A percentile compares a stretch with the other conserved stretches of the same genome.
phyloP scores from a whole-genome alignment of 2,113 vertebrate genomes.

The Melozone crissalis region DNA sequence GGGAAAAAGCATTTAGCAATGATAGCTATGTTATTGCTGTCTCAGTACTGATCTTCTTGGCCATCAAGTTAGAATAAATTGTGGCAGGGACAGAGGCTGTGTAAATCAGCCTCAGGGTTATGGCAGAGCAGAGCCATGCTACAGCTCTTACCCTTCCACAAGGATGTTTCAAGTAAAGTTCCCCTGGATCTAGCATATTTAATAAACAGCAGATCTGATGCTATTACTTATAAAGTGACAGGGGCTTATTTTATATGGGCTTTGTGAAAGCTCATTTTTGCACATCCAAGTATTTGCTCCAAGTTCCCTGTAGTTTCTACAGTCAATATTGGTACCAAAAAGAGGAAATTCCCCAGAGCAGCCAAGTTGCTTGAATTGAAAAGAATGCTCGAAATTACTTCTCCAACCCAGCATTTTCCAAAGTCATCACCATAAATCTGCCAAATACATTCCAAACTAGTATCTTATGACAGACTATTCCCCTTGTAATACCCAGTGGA shows the following conservation, averaged over 20 bases:
- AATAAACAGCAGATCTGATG: background rate
- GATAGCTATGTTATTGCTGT: background rate
- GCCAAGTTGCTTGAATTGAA: background rate
- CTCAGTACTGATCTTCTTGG: background rate
- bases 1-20: background rate
- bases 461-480: background rate
- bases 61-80: background rate
- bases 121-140: background rate
- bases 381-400: background rate
- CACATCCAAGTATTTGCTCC: background rate
- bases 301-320: background rate
- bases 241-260: background rate
- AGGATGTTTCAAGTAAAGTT: background rate
- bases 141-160: background rate
- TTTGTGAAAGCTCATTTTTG: background rate
- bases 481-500: background rate
- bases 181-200: background rate
- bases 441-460: background rate
- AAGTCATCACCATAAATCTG: background rate
- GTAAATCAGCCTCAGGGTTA: background rate
- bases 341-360: background rate
- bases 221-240: background rate
- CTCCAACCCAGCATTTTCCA: conserved; percentile 24
- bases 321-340: background rate
- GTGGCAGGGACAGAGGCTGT: background rate